phyloP scores from a whole-genome alignment of 2,113 vertebrate genomes.

The Caracal caracal region DNA sequence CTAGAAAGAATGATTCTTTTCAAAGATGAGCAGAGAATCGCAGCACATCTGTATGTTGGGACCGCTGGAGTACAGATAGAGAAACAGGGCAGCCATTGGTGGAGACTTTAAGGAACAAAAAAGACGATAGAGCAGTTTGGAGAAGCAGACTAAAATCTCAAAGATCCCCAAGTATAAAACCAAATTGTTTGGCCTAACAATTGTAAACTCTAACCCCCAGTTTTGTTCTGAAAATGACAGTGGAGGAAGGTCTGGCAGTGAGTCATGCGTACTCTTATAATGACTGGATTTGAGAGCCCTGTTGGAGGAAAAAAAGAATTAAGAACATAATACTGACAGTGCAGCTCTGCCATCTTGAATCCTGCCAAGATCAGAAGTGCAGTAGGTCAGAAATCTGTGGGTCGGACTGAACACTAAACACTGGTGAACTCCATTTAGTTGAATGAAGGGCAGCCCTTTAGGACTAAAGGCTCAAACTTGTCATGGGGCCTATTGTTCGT shows the following conservation, averaged over 20 bases:
- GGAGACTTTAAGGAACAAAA: not conserved
- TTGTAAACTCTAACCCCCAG: not conserved
- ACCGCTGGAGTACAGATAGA: not conserved
- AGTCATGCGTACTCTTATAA: not conserved
- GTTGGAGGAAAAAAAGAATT: not conserved
- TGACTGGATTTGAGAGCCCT: not conserved
- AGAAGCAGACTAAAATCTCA: not conserved
- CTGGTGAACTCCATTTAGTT: not conserved
- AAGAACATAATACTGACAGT: not conserved
- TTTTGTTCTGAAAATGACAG: not conserved
- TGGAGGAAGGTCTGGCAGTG: not conserved
- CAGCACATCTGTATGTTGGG: rapidly evolving
- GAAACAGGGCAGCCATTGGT: rapidly evolving
- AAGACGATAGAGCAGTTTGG: not conserved
- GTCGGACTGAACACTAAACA: not conserved
- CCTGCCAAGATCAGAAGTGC: not conserved
- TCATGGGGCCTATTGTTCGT: not conserved
- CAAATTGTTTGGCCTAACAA: not conserved
- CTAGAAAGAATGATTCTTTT: not conserved
- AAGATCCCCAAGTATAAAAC: not conserved
- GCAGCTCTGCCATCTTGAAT: not conserved
- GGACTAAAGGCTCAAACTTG: not conserved
- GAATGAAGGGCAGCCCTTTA: not conserved
- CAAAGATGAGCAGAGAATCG: not conserved
- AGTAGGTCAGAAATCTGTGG: not conserved